Evolutionary conservation across 2,113 vertebrate species (phyloP).

Genomic region (Leptobrachium leishanense): DNA sequence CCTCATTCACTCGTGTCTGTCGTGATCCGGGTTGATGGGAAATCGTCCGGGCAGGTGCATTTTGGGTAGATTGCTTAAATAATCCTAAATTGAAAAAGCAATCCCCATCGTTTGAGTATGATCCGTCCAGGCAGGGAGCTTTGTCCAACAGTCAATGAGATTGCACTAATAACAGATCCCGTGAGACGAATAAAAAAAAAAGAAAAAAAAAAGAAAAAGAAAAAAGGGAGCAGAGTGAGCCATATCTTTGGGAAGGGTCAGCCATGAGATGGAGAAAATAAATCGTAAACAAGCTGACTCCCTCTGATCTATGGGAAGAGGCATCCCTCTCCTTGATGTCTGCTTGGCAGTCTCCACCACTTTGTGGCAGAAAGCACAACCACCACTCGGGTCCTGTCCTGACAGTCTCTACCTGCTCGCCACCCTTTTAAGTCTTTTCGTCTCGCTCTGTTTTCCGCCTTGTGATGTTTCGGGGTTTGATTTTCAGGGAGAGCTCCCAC

Average conservation of each 20-base stretch:
- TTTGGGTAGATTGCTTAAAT: neutral
- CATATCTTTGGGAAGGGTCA: neutral
- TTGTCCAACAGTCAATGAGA: neutral
- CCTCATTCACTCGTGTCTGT: neutral
- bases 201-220: neutral
- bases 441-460: slow-evolving; percentile 90
- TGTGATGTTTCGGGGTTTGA: slow-evolving; percentile 91
- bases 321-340: slow-evolving; percentile 18
- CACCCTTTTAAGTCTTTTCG: slow-evolving; percentile 85
- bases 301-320: slow-evolving; percentile 42
- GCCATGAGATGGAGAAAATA: neutral
- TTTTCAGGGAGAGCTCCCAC: slow-evolving; percentile 97
- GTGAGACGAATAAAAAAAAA: neutral
- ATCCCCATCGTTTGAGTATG: neutral
- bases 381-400: slow-evolving; percentile 57
- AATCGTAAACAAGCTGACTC: slow-evolving; percentile 55
- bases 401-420: slow-evolving; percentile 63
- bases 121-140: neutral
- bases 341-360: slow-evolving; percentile 55
- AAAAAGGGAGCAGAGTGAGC: neutral
- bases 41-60: neutral
- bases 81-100: neutral
- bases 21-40: neutral
- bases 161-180: neutral
- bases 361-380: slow-evolving; percentile 28